These are phyloP conservation scores for Platysternon megacephalum DNA, from an alignment of 2,113 vertebrate species.

Conservation along the genomic window DNA sequence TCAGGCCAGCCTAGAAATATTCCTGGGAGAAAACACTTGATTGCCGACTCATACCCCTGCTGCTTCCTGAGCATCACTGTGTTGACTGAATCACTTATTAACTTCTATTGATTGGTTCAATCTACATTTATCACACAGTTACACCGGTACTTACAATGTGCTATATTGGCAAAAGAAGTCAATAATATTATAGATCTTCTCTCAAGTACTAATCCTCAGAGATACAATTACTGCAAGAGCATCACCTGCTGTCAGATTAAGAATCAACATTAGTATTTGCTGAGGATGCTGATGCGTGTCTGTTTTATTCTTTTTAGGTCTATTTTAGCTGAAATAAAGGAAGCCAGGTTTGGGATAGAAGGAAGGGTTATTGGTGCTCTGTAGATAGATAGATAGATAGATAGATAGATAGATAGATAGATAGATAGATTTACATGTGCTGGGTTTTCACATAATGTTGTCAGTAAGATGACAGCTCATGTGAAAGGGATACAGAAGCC, in stretches of 20 bases:
- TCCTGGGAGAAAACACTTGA: background rate
- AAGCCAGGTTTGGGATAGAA: background rate
- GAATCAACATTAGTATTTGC: background rate
- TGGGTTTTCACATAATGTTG: background rate
- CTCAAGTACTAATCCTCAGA: background rate
- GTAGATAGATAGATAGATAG: no score
- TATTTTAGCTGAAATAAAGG: background rate
- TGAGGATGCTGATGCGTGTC: background rate
- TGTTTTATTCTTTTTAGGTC: background rate
- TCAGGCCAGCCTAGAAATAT: background rate
- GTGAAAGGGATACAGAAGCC: background rate
- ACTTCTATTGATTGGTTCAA: background rate
- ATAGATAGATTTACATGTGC: background rate
- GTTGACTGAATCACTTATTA: background rate
- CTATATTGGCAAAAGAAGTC: background rate
- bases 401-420: no score
- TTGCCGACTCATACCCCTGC: background rate
- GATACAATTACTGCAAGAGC: background rate
- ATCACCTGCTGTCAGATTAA: constrained; percentile 47
- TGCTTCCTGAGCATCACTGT: rapidly evolving
- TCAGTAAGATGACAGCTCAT: background rate
- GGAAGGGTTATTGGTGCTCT: background rate
- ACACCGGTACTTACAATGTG: rapidly evolving
- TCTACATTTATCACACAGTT: background rate
- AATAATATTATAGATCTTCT: rapidly evolving